Evolutionary conservation across 1,140 invertebrate genomes (phyloP).

Genomic region (Drosophila elegans): DNA sequence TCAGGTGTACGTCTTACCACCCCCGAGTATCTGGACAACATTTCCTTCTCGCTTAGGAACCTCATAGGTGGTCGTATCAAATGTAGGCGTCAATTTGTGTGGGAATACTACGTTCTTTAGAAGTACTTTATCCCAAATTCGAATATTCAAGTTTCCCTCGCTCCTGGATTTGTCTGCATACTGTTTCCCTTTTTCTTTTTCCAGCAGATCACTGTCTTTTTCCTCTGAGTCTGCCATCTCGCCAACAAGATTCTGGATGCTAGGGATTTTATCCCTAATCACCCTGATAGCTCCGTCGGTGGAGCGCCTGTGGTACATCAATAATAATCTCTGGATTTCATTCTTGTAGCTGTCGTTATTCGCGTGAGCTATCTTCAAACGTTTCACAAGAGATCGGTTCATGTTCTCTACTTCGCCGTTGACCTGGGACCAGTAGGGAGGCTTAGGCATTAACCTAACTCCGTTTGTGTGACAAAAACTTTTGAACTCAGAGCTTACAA

Average conservation of each 20-base stretch:
- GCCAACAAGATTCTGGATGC: background rate
- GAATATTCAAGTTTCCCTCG: background rate
- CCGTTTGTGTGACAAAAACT: background rate
- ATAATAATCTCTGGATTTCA: background rate
- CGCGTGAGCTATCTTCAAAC: background rate
- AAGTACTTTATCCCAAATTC: background rate
- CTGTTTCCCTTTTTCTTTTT: constrained; percentile 3
- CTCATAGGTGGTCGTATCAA: constrained; percentile 11
- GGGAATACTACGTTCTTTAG: constrained; percentile 3
- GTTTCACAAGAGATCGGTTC: too few relatives aligned
- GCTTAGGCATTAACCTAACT: too few relatives aligned
- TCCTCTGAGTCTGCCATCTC: background rate
- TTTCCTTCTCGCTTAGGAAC: background rate
- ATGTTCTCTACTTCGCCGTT: too few relatives aligned
- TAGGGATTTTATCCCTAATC: background rate
- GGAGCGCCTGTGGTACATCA: background rate
- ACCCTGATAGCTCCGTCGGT: background rate
- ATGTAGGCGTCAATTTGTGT: background rate
- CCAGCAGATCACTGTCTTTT: background rate
- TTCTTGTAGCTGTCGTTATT: background rate
- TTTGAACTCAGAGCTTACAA: background rate
- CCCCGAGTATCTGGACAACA: background rate
- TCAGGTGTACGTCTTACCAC: constrained; percentile 2
- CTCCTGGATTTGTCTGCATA: constrained; percentile 2
- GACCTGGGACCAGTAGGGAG: too few relatives aligned